Evolutionary conservation across 37 sponge, comb jelly and placozoan species (phyloP), one percentile per base, ranked within the genome.

Genomic region (Beroe forskalii): DNA sequence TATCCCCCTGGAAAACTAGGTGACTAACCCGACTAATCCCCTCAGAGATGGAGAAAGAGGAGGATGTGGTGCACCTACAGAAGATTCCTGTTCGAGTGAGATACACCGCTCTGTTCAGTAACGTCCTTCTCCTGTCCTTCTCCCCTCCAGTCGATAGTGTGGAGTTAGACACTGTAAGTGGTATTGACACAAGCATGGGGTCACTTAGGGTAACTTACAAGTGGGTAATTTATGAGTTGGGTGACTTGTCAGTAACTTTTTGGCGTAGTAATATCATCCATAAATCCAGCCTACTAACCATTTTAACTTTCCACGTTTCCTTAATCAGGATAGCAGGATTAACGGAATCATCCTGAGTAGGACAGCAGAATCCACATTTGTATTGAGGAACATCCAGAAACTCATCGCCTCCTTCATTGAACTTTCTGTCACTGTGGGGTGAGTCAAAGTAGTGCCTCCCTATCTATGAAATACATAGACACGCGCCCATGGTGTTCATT

Each of bases 21-120:
- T n/a, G n/a, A n/a, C n/a, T n/a, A n/a, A n/a, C n/a, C n/a, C n/a
- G n/a, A n/a, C n/a, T n/a, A n/a, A n/a, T n/a, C 66, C 66, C 6
- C 39, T 22, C 27, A 80, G 86, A 32, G 14, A 27, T 80, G 2
- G 86, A 80, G 20, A 80, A 27, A 44, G 55, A 41, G 31, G 55
- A 41, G 14, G 55, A 38, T 14, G 28, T n/a, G 12, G 55, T 80
- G 8, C 28, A 35, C 27, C 86, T 80, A 12, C 48, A 38, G 19
- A 80, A 80, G 35, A 44, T 37, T 1, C 38, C 22, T 8, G 38
- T 80, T 20, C 55, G 17, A 1, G 27, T 80, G 14, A 20, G 17
- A 30, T 80, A 38, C 30, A 38, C 86, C 4, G 86, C 86, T 4
- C 40, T 37, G 30, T 80, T 80, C 27, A 80, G 86, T 80, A 80